phyloP scores from a whole-genome alignment of 1,140 invertebrate species.

The Conus ventricosus region DNA sequence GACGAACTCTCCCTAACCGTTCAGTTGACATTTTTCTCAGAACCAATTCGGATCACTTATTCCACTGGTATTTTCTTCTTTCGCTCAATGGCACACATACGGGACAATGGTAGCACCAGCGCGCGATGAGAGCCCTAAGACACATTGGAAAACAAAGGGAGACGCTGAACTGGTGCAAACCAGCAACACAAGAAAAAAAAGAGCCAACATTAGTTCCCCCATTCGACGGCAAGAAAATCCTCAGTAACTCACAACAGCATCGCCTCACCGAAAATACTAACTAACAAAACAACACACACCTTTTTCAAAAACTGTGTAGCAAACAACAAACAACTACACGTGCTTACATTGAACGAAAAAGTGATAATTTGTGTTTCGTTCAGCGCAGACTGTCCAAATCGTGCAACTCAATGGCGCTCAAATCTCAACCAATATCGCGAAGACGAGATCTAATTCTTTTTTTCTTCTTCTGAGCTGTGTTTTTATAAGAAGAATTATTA shows the following conservation, averaged over 20 bases:
- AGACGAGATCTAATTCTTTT: background rate
- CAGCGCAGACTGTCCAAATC: background rate
- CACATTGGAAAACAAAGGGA: background rate
- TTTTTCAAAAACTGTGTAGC: background rate
- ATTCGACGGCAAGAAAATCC: background rate
- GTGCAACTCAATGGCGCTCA: slow-evolving; percentile 44
- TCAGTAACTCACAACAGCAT: background rate
- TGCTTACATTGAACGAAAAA: background rate
- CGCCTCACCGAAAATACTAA: background rate
- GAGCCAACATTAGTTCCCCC: background rate
- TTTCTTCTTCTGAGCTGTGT: slow-evolving; percentile 5
- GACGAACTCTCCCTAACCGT: too few relatives aligned
- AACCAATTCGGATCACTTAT: too few relatives aligned
- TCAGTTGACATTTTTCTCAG: too few relatives aligned
- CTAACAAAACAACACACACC: background rate
- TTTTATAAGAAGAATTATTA: background rate
- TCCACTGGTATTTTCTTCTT: too few relatives aligned
- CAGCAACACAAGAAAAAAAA: background rate
- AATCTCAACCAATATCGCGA: slow-evolving; percentile 42
- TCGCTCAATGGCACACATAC: too few relatives aligned
- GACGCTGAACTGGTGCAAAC: background rate
- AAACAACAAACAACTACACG: background rate
- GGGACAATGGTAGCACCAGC: background rate
- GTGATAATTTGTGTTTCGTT: background rate
- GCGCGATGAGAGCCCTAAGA: too few relatives aligned